phyloP scores from a whole-genome alignment of 2,888 invertebrate species.

The Osmoderma eremita region DNA sequence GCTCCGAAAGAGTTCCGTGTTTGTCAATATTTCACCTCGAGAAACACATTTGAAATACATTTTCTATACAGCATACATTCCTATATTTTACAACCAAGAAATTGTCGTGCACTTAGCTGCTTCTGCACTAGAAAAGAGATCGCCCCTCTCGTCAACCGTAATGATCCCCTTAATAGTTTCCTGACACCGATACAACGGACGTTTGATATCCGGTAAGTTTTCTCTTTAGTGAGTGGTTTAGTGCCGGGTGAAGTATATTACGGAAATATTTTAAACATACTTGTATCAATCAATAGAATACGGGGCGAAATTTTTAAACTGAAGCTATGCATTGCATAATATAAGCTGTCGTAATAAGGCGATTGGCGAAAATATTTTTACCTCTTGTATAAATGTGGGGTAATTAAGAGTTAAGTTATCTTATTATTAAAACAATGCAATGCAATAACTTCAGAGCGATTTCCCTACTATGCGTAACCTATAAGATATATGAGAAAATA shows the following conservation, averaged over 20 bases:
- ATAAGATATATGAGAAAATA: too few relatives aligned
- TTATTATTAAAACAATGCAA: too few relatives aligned
- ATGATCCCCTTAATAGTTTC: constrained; percentile 13
- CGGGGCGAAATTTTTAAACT: too few relatives aligned
- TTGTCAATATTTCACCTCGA: constrained; percentile 40
- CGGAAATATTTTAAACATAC: too few relatives aligned
- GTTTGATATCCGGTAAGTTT: constrained; percentile 11
- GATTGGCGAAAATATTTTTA: background rate
- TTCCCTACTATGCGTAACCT: too few relatives aligned
- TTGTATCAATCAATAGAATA: too few relatives aligned
- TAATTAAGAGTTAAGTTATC: background rate
- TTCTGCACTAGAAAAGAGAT: background rate
- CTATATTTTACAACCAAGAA: constrained; percentile 10
- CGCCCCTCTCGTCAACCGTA: background rate
- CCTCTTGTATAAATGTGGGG: background rate
- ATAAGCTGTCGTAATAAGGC: background rate
- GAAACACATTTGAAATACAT: constrained; percentile 27
- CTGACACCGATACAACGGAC: constrained; percentile 6
- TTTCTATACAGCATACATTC: background rate
- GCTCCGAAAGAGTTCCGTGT: constrained; percentile 38
- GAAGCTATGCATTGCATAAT: background rate
- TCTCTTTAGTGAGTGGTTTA: background rate
- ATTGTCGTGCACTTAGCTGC: background rate
- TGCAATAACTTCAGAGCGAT: too few relatives aligned
- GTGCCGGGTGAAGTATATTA: background rate